Evolutionary conservation across 2,797 vertebrate species (phyloP), one percentile per base, ranked within the genome.

Genomic region (Nothura maculosa): DNA sequence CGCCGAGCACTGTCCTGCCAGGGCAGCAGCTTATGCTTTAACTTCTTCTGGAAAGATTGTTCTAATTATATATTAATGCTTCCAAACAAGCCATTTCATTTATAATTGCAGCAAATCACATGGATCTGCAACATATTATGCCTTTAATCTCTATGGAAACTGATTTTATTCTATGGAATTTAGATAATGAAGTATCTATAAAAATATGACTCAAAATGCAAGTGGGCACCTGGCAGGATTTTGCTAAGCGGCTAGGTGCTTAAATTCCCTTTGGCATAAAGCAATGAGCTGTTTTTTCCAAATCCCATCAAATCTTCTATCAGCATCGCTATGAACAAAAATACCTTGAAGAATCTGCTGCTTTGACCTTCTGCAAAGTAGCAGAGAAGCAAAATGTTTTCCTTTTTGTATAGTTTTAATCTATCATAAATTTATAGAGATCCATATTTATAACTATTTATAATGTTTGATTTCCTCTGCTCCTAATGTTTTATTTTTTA

Each of bases 131-230:
- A 48, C 24, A 57, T 12, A 19, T 70, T 78, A 85, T 86, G 91
- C 60, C 60, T 92, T 63, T 64, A 63, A 72, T 87, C 77, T 89
- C 87, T 73, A 89, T 64, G 89, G 87, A 93, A 94, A 95, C 76
- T 54, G 57, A n/a, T 81, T 87, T 60, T 67, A 69, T 73, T 72
- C 76, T 78, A 7, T 21, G 82, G 47, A 69, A 73, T 74, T 76
- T 64, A 61, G 67, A 57, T 92, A 74, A 92, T 34, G 87, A 76
- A 73, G 63, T 77, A 73, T 63, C 55, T 79, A 79, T 32, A 61
- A 91, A 89, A 89, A 67, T 52, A 34, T 85, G 57, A 92, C 74
- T 93, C 58, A 94, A 63, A 86, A 91, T 81, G 61, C 48, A 92
- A 75, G 84, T 18, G 76, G 62, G 90, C 27, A 81, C 43, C 55